Evolutionary conservation across 2,113 vertebrate species (phyloP).

Genomic region (Leiothrix lutea): DNA sequence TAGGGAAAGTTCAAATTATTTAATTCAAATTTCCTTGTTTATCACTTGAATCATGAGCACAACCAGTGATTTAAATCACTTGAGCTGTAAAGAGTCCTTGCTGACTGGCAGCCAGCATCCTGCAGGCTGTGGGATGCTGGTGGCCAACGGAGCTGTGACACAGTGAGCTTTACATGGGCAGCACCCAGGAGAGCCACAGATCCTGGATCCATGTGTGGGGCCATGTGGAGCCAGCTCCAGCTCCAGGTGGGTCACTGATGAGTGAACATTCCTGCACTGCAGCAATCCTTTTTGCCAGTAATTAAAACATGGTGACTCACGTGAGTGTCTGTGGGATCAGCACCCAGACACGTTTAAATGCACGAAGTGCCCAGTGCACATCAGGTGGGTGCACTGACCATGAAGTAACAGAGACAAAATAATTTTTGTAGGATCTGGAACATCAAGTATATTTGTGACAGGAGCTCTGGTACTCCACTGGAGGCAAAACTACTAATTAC

Average conservation of each 20-base stretch:
- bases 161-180: accelerated
- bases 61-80: conserved; percentile 21
- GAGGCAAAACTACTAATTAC: background rate
- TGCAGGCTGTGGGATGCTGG: background rate
- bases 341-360: background rate
- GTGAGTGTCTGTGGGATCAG: background rate
- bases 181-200: background rate
- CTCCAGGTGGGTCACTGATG: background rate
- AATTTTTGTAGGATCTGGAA: background rate
- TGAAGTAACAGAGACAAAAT: background rate
- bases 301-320: background rate
- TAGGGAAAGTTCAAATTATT: conserved; percentile 24
- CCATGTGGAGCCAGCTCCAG: accelerated
- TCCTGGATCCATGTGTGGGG: accelerated
- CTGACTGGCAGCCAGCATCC: background rate
- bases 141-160: background rate
- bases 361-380: accelerated
- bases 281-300: background rate
- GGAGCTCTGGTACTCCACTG: background rate
- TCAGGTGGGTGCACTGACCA: accelerated
- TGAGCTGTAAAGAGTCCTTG: background rate
- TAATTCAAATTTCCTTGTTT: conserved; percentile 25
- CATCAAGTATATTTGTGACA: background rate
- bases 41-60: background rate
- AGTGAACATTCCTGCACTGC: background rate